phyloP scores from a whole-genome alignment of 2,113 vertebrate genomes.

The Scophthalmus maximus region DNA sequence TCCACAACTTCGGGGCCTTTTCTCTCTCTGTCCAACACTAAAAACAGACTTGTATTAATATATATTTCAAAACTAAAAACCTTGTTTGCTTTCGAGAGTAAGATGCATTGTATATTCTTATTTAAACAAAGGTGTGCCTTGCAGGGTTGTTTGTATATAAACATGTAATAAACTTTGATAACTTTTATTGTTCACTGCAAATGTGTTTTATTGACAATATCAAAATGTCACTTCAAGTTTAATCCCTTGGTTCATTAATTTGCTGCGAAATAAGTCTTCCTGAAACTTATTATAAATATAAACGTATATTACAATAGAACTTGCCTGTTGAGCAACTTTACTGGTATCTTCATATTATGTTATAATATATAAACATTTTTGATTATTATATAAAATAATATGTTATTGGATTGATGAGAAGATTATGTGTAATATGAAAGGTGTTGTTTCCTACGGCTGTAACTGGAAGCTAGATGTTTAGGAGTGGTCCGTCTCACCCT shows the following conservation, averaged over 20 bases:
- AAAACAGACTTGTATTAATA: conserved; percentile 78
- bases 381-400: too few relatives aligned
- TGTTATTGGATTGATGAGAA: too few relatives aligned
- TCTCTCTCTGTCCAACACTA: conserved; percentile 58
- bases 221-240: not conserved
- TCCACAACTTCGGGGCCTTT: conserved; percentile 63
- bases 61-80: conserved; percentile 79
- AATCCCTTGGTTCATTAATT: not conserved
- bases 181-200: conserved; percentile 69
- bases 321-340: too few relatives aligned
- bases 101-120: conserved; percentile 84
- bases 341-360: too few relatives aligned
- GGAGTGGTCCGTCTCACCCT: too few relatives aligned
- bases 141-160: conserved; percentile 87
- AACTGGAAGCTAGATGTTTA: too few relatives aligned
- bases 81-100: conserved; percentile 69
- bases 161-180: conserved; percentile 86
- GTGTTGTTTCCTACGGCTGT: too few relatives aligned
- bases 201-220: conserved; percentile 30
- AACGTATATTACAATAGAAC: too few relatives aligned
- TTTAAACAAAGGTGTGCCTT: conserved; percentile 87
- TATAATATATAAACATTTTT: too few relatives aligned
- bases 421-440: too few relatives aligned
- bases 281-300: not conserved
- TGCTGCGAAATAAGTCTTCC: too few relatives aligned